Percentiles rank a stretch among this genome's conserved stretches.
These are phyloP conservation scores for Rhinatrema bivittatum DNA, from an alignment of 2,797 vertebrate species.

Conservation along the genomic window DNA sequence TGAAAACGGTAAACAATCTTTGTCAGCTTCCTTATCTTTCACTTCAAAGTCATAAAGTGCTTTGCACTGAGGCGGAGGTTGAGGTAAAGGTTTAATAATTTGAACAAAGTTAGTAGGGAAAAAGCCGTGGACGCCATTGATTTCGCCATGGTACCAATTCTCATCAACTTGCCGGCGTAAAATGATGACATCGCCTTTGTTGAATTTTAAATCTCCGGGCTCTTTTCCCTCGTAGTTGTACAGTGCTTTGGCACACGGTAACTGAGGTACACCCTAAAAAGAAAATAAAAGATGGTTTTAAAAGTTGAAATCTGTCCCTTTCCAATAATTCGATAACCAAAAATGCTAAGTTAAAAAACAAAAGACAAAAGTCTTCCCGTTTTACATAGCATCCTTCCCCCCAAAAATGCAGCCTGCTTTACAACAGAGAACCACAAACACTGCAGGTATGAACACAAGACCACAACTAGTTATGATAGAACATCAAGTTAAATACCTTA, in stretches of 20 bases:
- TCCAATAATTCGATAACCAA: too few species aligned
- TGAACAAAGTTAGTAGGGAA: conserved; percentile 98
- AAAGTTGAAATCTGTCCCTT: background rate
- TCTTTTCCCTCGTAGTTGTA: conserved; percentile 98
- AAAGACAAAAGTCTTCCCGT: too few species aligned
- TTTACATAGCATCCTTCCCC: too few species aligned
- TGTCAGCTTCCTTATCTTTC: conserved; percentile 98
- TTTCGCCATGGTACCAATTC: conserved; percentile 97
- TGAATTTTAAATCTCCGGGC: conserved; percentile 93
- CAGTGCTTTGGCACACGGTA: conserved; percentile 95
- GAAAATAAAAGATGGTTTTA: conserved; percentile 8
- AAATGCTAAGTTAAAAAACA: too few species aligned
- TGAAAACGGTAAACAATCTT: conserved; percentile 94
- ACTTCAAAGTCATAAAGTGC: conserved; percentile 98
- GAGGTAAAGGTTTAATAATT: conserved; percentile 93
- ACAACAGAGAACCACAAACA: too few species aligned
- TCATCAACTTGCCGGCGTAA: conserved; percentile 95
- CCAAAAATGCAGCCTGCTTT: too few species aligned
- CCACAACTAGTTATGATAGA: too few species aligned
- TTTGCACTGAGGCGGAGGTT: conserved; percentile 95
- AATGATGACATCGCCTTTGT: conserved; percentile 94
- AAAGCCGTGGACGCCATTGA: conserved; percentile 90
- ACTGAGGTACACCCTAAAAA: conserved; percentile 82
- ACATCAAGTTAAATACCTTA: too few species aligned
- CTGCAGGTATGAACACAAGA: too few species aligned